A percentile compares a stretch with the other conserved stretches of the same genome.
Conservation (phyloP, 1,140 invertebrate species). For the Diorhabda elongata region DNA sequence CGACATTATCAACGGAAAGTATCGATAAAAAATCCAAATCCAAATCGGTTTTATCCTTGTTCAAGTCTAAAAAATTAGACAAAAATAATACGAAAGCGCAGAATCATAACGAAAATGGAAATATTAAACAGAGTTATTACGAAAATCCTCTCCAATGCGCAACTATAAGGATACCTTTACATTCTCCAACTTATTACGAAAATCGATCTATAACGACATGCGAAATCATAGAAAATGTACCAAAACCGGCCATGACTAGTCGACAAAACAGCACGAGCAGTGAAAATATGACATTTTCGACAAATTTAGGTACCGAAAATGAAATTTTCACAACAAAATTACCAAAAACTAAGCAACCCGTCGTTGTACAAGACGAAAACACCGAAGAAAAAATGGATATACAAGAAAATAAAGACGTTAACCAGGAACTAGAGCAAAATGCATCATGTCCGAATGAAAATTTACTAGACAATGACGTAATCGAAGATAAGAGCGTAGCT, state of each 20-base stretch:
- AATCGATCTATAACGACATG: slow-evolving; percentile 41
- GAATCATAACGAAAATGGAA: too few relatives aligned
- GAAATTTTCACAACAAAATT: slow-evolving; percentile 44
- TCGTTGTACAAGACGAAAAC: not conserved
- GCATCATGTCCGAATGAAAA: too few relatives aligned
- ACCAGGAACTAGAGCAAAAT: not conserved
- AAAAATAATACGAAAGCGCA: slow-evolving; percentile 12
- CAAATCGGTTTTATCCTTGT: slow-evolving; percentile 60
- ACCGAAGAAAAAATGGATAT: not conserved
- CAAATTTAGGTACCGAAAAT: slow-evolving; percentile 41
- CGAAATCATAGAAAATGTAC: slow-evolving; percentile 28
- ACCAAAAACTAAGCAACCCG: slow-evolving; percentile 31
- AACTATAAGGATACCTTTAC: slow-evolving; percentile 60
- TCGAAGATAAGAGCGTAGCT: too few relatives aligned
- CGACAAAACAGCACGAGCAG: slow-evolving; percentile 43
- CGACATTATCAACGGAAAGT: slow-evolving; percentile 32
- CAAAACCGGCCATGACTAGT: slow-evolving; percentile 14
- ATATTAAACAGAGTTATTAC: slow-evolving; percentile 44
- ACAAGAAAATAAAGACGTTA: not conserved
- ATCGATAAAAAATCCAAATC: slow-evolving; percentile 51
- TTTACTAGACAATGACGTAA: too few relatives aligned
- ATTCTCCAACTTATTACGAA: slow-evolving; percentile 62
- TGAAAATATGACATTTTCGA: slow-evolving; percentile 44
- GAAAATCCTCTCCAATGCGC: slow-evolving; percentile 56
- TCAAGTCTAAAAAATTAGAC: slow-evolving; percentile 51